Conservation (phyloP, 2,113 vertebrate species). For the Theropithecus gelada region DNA sequence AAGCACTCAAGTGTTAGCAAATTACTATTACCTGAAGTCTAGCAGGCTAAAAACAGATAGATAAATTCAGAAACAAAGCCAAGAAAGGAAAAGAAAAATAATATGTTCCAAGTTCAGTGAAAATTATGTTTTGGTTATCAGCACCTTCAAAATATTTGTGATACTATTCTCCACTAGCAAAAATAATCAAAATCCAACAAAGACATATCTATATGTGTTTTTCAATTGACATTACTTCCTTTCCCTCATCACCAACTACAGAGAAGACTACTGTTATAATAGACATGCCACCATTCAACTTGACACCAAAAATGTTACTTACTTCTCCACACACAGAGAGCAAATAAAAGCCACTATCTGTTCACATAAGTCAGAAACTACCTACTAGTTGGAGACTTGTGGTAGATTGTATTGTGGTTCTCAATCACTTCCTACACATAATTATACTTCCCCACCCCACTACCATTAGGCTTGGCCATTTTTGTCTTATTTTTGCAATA, state of each 20-base stretch:
- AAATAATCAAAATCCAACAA: background rate
- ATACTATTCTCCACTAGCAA: background rate
- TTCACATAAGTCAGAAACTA: background rate
- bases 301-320: background rate
- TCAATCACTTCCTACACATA: background rate
- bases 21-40: background rate
- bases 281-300: background rate
- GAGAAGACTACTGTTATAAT: background rate
- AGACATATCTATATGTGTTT: background rate
- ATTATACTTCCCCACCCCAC: background rate
- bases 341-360: background rate
- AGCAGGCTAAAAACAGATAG: background rate
- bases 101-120: background rate
- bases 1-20: background rate
- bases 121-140: background rate
- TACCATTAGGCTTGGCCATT: background rate
- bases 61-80: conserved; percentile 22
- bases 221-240: background rate
- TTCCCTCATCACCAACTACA: background rate
- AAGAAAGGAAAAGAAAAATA: background rate
- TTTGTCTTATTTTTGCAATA: background rate
- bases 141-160: background rate
- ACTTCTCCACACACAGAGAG: background rate
- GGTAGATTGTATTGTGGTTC: background rate
- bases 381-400: background rate